Base-by-base conservation (phyloP, 2,113 vertebrate species). In the Aplodontia rufa region DNA sequence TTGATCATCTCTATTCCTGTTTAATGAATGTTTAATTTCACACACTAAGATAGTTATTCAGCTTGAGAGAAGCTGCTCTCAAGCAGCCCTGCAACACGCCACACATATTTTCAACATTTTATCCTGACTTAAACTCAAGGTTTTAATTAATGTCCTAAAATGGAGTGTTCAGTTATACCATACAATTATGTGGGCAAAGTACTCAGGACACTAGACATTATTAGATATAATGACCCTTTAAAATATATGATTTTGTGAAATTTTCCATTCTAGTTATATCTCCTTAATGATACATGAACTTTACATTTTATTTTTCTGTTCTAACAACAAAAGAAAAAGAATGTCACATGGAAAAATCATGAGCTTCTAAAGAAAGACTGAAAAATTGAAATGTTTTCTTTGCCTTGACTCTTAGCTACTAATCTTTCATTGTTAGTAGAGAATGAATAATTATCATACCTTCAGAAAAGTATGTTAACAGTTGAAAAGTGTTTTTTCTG, bases 71-170 rank as follows among this genome's bases (percentile, higher is more conserved):
- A n/a, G n/a, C n/a, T n/a, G n/a, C n/a, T n/a, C n/a, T n/a, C n/a
- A n/a, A n/a, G n/a, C n/a, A n/a, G n/a, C n/a, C n/a, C n/a, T n/a
- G 10, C 58, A 60, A 26, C 24, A 60, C 60, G n/a, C n/a, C n/a
- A 82, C 74, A 35, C 78, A 72, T 78, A n/a, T 75, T 96, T 69
- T 93, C 69, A 88, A 40, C 68, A 95, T 68, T 94, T 95, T 49
- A 37, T 58, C 14, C 75, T 95, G 64, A 91, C 42, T 96, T 89
- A 76, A 90, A 96, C 83, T 92, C 68, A 76, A 76, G 78, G 72
- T 82, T 97, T 97, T 97, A 97, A 96, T 95, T 95, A 95, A 95
- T 87, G 26, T 88, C 55, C 85, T 95, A 82, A 93, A 90, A 96
- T 79, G 68, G 78, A 88, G 91, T 90, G 53, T 58, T 94, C 69